Evolutionary conservation across 2,888 invertebrate species (phyloP), one percentile per base, ranked within the genome.

Genomic region (Drosophila prolongata): DNA sequence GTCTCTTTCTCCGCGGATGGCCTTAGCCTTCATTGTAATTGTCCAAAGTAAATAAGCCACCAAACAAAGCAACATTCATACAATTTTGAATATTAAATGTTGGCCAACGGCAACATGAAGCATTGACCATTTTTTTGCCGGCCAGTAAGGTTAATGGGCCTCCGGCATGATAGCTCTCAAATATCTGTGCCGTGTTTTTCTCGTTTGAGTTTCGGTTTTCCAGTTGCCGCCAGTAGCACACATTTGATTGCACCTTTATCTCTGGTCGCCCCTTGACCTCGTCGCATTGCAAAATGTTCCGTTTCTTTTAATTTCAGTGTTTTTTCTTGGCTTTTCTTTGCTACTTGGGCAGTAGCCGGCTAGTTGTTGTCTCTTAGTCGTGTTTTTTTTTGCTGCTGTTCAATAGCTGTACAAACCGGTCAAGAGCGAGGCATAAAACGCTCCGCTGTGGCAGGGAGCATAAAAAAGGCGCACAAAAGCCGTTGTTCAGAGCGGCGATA

Each of bases 361-460:
- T 58, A 64, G 53, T 56, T 64, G 27, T 77, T 73, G 67, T 44
- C 67, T 53, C 66, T 53, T n/a, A 24, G 65, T 38, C 34, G 59
- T 27, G 55, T 57, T 74, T 62, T 24, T 54, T 19, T 16, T 54
- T 47, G 14, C 9, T 46, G 34, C 50, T 42, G 50, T 67, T 84
- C 62, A 38, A 56, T 87, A 79, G 88, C 80, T 82, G 82, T 82
- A 83, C 70, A 83, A 83, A 88, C 83, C 83, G 87, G 83, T 88
- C 88, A 83, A 83, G 83, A 88, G 76, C 88, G 60, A 35, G 50
- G 54, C 79, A 82, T 75, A 75, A 74, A 69, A 67, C 69, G 79
- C 54, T 78, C 61, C 59, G 71, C 37, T 70, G 58, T 42, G 49
- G 77, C 64, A 66, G 77, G 67, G 72, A 84, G 53, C 55, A 65